Evolutionary conservation across 2,888 invertebrate species (phyloP).

Genomic region (Ctena decussata): DNA sequence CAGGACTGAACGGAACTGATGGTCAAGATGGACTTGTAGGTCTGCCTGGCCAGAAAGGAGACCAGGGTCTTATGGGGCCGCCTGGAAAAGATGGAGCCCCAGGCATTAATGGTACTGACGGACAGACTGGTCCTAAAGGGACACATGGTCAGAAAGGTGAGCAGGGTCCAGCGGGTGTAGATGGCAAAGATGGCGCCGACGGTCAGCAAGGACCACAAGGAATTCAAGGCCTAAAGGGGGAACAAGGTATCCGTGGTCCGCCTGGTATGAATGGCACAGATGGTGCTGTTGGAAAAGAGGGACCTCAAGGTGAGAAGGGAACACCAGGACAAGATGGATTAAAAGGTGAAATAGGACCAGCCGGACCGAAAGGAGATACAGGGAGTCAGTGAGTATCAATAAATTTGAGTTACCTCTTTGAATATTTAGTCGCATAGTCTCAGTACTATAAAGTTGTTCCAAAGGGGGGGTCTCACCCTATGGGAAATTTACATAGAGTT

Average conservation of each 20-base stretch:
- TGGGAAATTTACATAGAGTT: too few relatives aligned
- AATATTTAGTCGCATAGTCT: too few relatives aligned
- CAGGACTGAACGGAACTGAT: conserved; percentile 33
- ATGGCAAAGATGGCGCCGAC: conserved; percentile 26
- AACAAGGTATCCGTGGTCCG: conserved; percentile 18
- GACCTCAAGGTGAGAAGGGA: conserved; percentile 32
- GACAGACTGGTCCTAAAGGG: neutral
- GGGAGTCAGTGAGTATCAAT: too few relatives aligned
- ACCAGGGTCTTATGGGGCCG: conserved; percentile 15
- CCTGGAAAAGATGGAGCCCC: conserved; percentile 7
- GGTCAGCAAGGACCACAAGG: conserved; percentile 37
- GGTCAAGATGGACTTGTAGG: conserved; percentile 26
- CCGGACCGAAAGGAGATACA: conserved; percentile 3
- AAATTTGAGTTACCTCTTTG: too few relatives aligned
- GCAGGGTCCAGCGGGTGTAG: conserved; percentile 19
- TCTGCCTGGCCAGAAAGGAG: conserved; percentile 19
- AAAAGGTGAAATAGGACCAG: conserved; percentile 19
- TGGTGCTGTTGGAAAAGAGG: conserved; percentile 30
- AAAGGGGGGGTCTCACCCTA: too few relatives aligned
- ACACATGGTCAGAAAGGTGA: conserved; percentile 21
- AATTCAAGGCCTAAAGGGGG: conserved; percentile 22
- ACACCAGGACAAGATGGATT: conserved; percentile 26
- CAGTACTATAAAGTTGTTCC: too few relatives aligned
- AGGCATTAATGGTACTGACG: conserved; percentile 10
- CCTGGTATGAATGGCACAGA: conserved; percentile 30